Evolutionary conservation across 2,888 invertebrate species (phyloP).

Genomic region (Patella pellucida): DNA sequence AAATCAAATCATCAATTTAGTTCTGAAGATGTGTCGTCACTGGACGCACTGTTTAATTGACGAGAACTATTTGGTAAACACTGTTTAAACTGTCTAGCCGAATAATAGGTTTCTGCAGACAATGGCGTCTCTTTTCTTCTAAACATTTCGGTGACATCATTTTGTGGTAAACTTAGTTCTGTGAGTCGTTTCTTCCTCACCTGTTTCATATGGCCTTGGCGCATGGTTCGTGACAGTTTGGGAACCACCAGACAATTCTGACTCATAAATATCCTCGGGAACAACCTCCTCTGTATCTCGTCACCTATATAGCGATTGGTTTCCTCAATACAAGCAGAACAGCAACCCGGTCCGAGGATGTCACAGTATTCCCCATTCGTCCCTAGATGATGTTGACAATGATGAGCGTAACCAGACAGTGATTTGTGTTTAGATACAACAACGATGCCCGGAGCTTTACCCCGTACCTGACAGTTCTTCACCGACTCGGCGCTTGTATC

Average conservation of each 20-base stretch:
- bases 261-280: constrained; percentile 50
- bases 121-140: not conserved
- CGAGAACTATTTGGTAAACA: no score
- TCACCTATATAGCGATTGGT: constrained; percentile 55
- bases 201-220: constrained; percentile 47
- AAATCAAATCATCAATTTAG: no score
- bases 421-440: constrained; percentile 27
- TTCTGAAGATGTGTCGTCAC: no score
- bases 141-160: not conserved
- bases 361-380: constrained; percentile 48
- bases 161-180: constrained; percentile 40
- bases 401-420: constrained; percentile 20
- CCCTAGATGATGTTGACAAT: constrained; percentile 23
- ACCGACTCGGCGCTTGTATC: constrained; percentile 41
- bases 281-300: constrained; percentile 51
- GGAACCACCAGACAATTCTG: constrained; percentile 24
- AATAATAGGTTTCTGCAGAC: not conserved
- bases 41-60: no score
- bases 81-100: no score
- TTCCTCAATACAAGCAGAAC: constrained; percentile 54
- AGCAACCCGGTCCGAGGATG: constrained; percentile 54
- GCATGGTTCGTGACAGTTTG: constrained; percentile 29
- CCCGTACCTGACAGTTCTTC: constrained; percentile 16
- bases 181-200: constrained; percentile 41
- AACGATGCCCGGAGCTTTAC: constrained; percentile 26